Base-by-base conservation (phyloP, 2,888 invertebrate species). In the Anorthoa munda region DNA sequence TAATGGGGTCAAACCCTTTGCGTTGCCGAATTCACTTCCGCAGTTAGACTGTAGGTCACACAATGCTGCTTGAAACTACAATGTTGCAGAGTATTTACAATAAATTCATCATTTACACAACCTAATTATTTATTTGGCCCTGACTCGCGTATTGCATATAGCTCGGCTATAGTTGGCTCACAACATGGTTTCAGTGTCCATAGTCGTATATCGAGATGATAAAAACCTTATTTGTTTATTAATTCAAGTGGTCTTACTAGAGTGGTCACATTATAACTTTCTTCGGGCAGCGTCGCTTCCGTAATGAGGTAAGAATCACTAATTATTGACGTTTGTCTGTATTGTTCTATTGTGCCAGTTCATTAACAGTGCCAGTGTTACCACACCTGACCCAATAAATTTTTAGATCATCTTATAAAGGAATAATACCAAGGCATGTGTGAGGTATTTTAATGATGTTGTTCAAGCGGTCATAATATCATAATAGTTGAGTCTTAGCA, bases 291-390 rank as follows among this genome's bases (percentile, higher is more conserved):
- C 88, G 71, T 45, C 77, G 87, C 85, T 88, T 87, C 87, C 86
- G 84, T 80, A 87, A 86, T 85, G 81, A 92, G 92, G 93, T 92
- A 90, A 92, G 93, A 88, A 88, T 86, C 75, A 86, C 89, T 90
- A 90, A 86, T 84, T 85, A 86, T 82, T 88, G 88, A 51, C 70
- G 59, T 76, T 61, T 70, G 75, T 75, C 86, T 88, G 89, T 90
- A 90, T 90, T 89, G 90, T 90, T 88, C 84, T 82, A 87, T 89
- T 90, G 90, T 87, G 77, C 84, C 86, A 88, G 89, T 88, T 86
- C 87, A 89, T 90, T 91, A 88, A 83, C 75, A 83, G 77, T 83
- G 81, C 85, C 75, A 83, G 76, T 83, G 80, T 86, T 85, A 80
- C 82, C 79, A 83, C 83, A 84, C 72, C 63, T 81, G 53, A 48